Conservation (phyloP, 2,797 vertebrate genomes). For the Anabacerthia variegaticeps region DNA sequence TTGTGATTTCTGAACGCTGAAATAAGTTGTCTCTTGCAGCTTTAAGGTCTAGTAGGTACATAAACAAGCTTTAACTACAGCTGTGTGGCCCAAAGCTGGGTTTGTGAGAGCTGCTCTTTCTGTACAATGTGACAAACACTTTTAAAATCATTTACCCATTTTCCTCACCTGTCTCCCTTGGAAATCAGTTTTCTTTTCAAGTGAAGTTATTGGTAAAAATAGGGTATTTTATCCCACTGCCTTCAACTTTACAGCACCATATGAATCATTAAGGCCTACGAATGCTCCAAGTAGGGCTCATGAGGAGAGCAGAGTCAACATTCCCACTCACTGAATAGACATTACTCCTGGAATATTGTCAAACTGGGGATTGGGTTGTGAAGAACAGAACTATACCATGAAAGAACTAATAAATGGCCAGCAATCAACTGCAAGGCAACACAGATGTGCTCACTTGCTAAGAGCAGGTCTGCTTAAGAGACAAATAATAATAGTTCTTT, state of each 20-base stretch:
- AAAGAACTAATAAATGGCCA: not conserved
- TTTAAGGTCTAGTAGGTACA: not conserved
- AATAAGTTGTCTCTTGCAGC: not conserved
- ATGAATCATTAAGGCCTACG: not conserved
- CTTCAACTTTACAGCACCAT: not conserved
- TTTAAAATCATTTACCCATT: not conserved
- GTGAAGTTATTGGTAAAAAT: not conserved
- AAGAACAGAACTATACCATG: not conserved
- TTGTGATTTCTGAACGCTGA: not conserved
- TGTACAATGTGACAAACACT: not conserved
- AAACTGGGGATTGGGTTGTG: not conserved
- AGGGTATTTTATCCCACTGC: not conserved
- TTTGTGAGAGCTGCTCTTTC: not conserved
- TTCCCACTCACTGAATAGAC: not conserved
- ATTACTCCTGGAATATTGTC: not conserved
- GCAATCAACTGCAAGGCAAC: not conserved
- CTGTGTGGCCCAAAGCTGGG: not conserved
- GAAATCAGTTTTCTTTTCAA: conserved; percentile 17
- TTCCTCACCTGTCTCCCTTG: not conserved
- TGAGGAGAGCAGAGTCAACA: not conserved
- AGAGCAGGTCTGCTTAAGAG: not conserved
- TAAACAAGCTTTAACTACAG: conserved; percentile 5
- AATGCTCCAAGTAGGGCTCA: not conserved
- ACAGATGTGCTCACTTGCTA: not conserved
- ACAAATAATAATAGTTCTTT: not conserved